Base-by-base conservation (phyloP, 2,113 vertebrate genomes). In the Tragulus kanchil region DNA sequence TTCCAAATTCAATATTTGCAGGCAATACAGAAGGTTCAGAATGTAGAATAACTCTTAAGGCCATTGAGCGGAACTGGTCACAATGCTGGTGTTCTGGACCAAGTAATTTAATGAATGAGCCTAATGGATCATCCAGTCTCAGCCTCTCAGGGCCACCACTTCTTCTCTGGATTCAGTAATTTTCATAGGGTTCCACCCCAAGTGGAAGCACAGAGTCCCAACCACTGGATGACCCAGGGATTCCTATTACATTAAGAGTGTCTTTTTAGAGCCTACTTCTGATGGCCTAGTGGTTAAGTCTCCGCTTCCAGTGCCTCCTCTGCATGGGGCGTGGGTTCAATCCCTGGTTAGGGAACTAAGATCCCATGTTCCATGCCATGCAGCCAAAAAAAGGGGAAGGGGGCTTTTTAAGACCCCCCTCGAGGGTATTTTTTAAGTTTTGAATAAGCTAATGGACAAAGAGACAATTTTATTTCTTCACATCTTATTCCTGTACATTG, bases 1-100 rank as follows among this genome's bases (percentile, higher is more conserved):
- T 77, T 52, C 89, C 42, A 8, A 8, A 77, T 73, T 94, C 94
- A 77, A 93, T 90, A 54, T 95, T 86, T 94, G 21, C 81, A 77
- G 48, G 6, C 19, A 94, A 90, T 59, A 48, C 3, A 48, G 69
- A 81, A 85, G 31, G 26, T 71, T 25, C 16, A 75, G 78, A 85
- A 77, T 31, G 36, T 61, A 25, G 26, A 84, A 42, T 59, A 67
- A 92, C 14, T 82, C 13, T 82, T 84, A 59, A 36, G n/a, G n/a
- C 28, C 56, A 62, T 64, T 84, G 8, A 56, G n/a, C 7, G 26
- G n/a, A 82, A 85, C 85, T 25, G 25, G 17, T 89, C 65, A 91
- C 21, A 61, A 65, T 56, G n/a, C 36, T 65, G 26, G 73, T 87
- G 23, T 83, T 85, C 64, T 52, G 31, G 61, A 89, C 50, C 52